Percentiles rank a stretch among this genome's conserved stretches.
These are phyloP conservation scores for Tursiops truncatus DNA, from an alignment of 2,113 vertebrate species.

Conservation along the genomic window DNA sequence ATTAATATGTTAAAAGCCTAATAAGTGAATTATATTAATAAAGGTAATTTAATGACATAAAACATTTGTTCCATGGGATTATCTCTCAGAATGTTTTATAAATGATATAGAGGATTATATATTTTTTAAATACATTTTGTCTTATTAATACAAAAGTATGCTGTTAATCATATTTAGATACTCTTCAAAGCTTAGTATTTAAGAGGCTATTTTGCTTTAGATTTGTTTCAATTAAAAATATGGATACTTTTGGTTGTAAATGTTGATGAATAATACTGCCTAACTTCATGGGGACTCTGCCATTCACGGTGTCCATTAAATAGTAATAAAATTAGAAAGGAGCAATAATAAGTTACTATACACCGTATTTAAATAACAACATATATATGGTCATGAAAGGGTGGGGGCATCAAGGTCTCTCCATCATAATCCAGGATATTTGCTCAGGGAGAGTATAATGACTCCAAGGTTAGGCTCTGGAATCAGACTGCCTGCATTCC, in stretches of 20 bases:
- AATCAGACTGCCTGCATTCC: not conserved
- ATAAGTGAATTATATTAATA: not conserved
- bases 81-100: not conserved
- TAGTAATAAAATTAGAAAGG: not conserved
- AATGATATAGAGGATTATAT: not conserved
- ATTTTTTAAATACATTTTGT: not conserved
- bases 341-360: not conserved
- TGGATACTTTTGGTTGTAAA: not conserved
- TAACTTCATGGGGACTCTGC: not conserved
- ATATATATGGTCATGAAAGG: not conserved
- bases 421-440: not conserved
- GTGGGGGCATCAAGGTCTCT: not conserved
- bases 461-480: not conserved
- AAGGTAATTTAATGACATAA: conserved; percentile 6
- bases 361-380: not conserved
- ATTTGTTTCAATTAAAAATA: conserved; percentile 1
- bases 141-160: not conserved
- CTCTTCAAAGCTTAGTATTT: not conserved
- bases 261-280: not conserved
- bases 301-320: not conserved
- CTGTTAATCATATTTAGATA: not conserved
- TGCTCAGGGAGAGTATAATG: not conserved
- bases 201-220: not conserved
- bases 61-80: not conserved
- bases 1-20: not conserved